phyloP scores from a whole-genome alignment of 2,113 vertebrate species.

The Hyperopisus bebe region DNA sequence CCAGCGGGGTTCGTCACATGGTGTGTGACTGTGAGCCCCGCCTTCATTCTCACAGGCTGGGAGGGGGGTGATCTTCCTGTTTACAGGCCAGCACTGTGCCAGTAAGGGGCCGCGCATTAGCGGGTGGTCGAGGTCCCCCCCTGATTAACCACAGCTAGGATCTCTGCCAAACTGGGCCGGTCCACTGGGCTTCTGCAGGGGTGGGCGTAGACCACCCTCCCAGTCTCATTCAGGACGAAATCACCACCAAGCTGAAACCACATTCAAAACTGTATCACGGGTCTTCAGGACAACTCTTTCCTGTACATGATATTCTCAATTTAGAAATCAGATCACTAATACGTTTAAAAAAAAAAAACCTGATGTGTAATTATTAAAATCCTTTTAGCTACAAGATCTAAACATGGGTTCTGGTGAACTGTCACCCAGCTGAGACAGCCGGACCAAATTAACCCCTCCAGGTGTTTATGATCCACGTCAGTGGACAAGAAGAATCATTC shows the following conservation, averaged over 20 bases:
- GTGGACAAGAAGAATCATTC: not conserved
- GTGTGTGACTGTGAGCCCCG: constrained; percentile 42
- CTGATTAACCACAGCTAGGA: constrained; percentile 34
- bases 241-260: constrained; percentile 59
- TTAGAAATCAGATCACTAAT: not conserved
- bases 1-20: constrained; percentile 46
- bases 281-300: not conserved
- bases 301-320: not conserved
- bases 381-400: not conserved
- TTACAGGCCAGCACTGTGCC: constrained; percentile 30
- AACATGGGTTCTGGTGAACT: not conserved
- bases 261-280: not conserved
- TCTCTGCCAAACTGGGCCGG: constrained; percentile 39
- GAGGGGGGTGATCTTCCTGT: constrained; percentile 27
- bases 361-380: not conserved
- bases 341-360: not conserved
- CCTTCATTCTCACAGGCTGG: constrained; percentile 49
- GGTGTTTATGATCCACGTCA: not conserved
- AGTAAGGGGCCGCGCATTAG: not conserved
- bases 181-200: constrained; percentile 50
- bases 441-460: not conserved
- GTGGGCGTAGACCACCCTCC: constrained; percentile 51
- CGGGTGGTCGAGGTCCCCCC: not conserved
- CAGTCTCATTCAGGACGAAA: constrained; percentile 53
- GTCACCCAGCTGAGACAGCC: not conserved